Evolutionary conservation across 2,113 vertebrate species (phyloP).

Genomic region (Dolichotis patagonum): DNA sequence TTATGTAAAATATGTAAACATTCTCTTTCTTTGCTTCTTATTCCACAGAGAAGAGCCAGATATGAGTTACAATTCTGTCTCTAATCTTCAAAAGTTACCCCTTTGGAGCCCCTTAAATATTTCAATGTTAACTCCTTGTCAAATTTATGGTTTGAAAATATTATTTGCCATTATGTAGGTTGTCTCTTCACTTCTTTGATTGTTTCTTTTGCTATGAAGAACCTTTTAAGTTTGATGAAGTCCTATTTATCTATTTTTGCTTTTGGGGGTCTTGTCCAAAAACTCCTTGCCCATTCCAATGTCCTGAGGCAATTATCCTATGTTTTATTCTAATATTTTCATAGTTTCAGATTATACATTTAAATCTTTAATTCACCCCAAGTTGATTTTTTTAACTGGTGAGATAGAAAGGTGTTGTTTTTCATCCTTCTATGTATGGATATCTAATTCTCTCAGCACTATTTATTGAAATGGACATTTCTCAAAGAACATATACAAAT

Average conservation of each 20-base stretch:
- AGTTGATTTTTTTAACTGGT: background rate
- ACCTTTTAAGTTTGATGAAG: background rate
- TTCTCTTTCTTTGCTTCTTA: conserved; percentile 57
- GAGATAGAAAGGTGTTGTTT: background rate
- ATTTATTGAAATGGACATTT: background rate
- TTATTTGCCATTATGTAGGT: background rate
- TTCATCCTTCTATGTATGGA: background rate
- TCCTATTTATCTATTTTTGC: background rate
- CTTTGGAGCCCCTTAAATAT: background rate
- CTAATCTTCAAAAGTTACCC: conserved; percentile 22
- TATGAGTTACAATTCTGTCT: conserved; percentile 20
- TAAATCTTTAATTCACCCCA: background rate
- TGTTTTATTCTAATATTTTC: background rate
- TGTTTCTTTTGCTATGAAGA: background rate
- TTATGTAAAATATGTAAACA: conserved; percentile 34
- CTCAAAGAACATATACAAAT: background rate
- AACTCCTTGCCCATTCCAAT: background rate
- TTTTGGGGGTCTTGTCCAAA: background rate
- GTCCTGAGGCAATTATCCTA: background rate
- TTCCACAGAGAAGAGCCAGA: conserved; percentile 55
- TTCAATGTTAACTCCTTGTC: background rate
- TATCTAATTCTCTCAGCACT: background rate
- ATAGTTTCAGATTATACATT: background rate
- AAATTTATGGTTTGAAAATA: background rate
- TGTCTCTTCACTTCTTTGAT: background rate